These are phyloP conservation scores for Buphagus erythrorhynchus DNA, from an alignment of 2,797 vertebrate genomes.

Conservation along the genomic window DNA sequence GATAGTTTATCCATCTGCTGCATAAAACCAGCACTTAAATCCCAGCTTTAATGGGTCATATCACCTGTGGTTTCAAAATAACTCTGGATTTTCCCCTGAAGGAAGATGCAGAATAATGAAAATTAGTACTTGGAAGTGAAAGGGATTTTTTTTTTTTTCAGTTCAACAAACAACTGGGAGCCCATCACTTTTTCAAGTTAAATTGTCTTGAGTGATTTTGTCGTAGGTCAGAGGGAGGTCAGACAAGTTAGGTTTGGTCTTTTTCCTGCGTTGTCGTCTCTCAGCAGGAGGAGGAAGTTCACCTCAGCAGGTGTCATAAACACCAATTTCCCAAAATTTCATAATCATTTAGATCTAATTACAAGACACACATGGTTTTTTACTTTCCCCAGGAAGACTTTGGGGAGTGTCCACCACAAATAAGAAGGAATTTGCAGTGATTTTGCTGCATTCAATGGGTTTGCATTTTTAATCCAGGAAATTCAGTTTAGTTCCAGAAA, in stretches of 20 bases:
- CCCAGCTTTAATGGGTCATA: constrained; percentile 52
- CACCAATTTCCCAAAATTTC: constrained; percentile 67
- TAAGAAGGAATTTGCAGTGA: not conserved
- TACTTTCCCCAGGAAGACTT: not conserved
- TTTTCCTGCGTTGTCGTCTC: constrained; percentile 39
- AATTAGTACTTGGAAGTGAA: constrained; percentile 13
- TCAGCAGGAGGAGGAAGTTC: constrained; percentile 64
- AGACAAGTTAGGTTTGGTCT: constrained; percentile 40
- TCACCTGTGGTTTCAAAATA: constrained; percentile 72
- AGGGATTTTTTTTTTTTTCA: not conserved
- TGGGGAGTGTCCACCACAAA: not conserved
- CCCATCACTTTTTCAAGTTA: constrained; percentile 18
- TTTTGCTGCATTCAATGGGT: not conserved
- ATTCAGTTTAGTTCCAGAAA: not conserved
- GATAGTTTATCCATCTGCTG: constrained; percentile 78
- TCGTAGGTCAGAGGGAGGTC: constrained; percentile 54
- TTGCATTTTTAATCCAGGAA: constrained; percentile 4
- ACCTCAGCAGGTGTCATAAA: constrained; percentile 70
- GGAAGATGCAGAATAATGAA: constrained; percentile 36
- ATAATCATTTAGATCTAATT: constrained; percentile 69
- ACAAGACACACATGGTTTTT: constrained; percentile 42
- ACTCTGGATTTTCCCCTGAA: not conserved
- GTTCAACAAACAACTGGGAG: not conserved
- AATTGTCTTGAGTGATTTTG: constrained; percentile 58
- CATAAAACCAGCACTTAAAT: constrained; percentile 51